These are phyloP conservation scores for Oxycera nigricornis DNA, from an alignment of 2,888 invertebrate genomes.

Conservation along the genomic window DNA sequence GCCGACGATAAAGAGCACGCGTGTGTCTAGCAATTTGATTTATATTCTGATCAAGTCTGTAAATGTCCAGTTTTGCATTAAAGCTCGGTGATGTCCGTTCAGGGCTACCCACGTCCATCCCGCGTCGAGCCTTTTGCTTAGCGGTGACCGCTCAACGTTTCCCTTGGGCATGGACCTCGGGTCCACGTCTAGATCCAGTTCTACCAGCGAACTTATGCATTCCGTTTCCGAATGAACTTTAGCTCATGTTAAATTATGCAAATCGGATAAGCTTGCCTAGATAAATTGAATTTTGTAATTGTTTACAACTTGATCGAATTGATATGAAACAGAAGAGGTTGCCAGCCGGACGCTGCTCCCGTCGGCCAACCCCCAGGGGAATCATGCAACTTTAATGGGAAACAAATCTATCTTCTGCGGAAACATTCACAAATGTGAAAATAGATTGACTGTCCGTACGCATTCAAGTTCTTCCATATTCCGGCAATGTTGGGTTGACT, in stretches of 20 bases:
- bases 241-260: slow-evolving; percentile 37
- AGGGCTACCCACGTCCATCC: neutral
- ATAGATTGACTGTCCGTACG: neutral
- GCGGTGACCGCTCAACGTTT: neutral
- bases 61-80: slow-evolving; percentile 37
- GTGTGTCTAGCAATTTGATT: slow-evolving; percentile 36
- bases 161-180: neutral
- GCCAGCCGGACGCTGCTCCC: neutral
- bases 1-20: slow-evolving; percentile 29
- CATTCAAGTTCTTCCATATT: neutral
- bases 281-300: slow-evolving; percentile 40
- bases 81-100: slow-evolving; percentile 24
- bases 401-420: neutral
- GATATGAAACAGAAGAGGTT: slow-evolving; percentile 26
- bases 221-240: slow-evolving; percentile 33
- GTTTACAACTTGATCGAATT: slow-evolving; percentile 38
- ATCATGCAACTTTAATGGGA: slow-evolving; percentile 6
- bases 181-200: neutral
- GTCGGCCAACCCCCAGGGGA: neutral
- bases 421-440: neutral
- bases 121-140: neutral
- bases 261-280: slow-evolving; percentile 38
- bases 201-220: no score
- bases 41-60: slow-evolving; percentile 39
- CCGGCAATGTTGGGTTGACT: neutral